Evolutionary conservation across 1,140 invertebrate species (phyloP).

Genomic region (Drosophila repleta): DNA sequence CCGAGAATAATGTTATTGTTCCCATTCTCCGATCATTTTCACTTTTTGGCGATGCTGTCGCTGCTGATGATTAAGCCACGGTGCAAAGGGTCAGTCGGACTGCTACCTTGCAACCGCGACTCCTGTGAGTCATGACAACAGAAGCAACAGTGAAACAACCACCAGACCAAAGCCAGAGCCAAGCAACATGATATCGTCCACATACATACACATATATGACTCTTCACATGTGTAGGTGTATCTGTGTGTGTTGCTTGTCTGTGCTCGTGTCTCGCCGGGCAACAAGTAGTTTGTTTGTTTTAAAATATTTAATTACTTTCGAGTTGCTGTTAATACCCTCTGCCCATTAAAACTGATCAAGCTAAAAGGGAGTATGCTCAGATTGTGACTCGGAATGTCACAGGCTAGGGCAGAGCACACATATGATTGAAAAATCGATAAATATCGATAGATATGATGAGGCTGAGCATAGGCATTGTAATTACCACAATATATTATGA

Average conservation of each 20-base stretch:
- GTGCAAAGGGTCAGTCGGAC: slow-evolving; percentile 41
- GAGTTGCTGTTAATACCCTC: slow-evolving; percentile 44
- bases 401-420: too few relatives aligned
- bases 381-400: too few relatives aligned
- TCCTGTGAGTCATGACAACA: slow-evolving; percentile 70
- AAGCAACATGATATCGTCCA: slow-evolving; percentile 56
- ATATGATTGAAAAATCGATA: too few relatives aligned
- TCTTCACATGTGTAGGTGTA: slow-evolving; percentile 14
- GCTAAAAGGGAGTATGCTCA: neutral
- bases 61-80: slow-evolving; percentile 43
- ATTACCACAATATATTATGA: too few relatives aligned
- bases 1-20: slow-evolving; percentile 12
- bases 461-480: too few relatives aligned
- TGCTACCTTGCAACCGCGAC: slow-evolving; percentile 60
- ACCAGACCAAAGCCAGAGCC: slow-evolving; percentile 30
- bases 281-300: slow-evolving; percentile 74
- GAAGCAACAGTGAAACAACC: slow-evolving; percentile 51
- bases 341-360: slow-evolving; percentile 1
- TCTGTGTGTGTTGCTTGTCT: slow-evolving; percentile 20
- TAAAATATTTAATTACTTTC: slow-evolving; percentile 79
- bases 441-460: too few relatives aligned
- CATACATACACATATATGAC: slow-evolving; percentile 1
- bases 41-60: slow-evolving; percentile 43
- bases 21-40: slow-evolving; percentile 47
- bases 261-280: slow-evolving; percentile 38